These are phyloP conservation scores for Pollachius pollachius DNA, from an alignment of 2,113 vertebrate species.

Conservation along the genomic window DNA sequence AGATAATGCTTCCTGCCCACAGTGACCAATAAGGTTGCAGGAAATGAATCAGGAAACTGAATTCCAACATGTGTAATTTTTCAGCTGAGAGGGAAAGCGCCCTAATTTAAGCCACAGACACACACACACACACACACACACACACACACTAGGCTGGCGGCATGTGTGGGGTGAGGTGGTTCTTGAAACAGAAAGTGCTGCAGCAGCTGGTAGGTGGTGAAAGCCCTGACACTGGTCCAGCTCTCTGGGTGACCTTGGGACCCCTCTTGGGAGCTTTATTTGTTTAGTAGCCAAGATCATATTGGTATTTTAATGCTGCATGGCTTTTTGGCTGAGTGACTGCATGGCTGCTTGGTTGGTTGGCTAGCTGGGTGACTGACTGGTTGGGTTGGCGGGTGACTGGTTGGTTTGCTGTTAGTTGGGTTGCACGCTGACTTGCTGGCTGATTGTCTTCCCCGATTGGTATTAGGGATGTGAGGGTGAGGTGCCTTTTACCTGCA, in stretches of 20 bases:
- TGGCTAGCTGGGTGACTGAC: too few species aligned
- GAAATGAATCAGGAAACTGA: conserved; percentile 47
- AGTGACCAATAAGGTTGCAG: conserved; percentile 38
- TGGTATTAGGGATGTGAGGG: too few species aligned
- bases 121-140: conserved; percentile 4
- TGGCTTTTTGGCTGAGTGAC: background rate
- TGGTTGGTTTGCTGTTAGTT: too few species aligned
- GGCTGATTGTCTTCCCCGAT: too few species aligned
- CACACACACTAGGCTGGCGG: conserved; percentile 11
- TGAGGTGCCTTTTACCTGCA: too few species aligned
- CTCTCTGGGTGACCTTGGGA: conserved; percentile 50
- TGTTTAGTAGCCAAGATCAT: conserved; percentile 33
- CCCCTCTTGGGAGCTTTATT: conserved; percentile 34
- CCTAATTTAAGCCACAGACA: background rate
- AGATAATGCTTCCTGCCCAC: conserved; percentile 13
- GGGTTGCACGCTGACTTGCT: too few species aligned
- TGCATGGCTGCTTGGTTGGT: background rate
- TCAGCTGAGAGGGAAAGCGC: conserved; percentile 30
- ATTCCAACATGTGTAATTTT: conserved; percentile 42
- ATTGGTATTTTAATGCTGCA: conserved; percentile 15
- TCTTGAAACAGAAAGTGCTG: conserved; percentile 27
- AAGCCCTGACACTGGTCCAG: conserved; percentile 25
- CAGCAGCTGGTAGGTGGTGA: conserved; percentile 44
- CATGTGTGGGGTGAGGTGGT: conserved; percentile 4
- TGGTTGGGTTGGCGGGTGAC: background rate